Conservation (phyloP, 1,140 invertebrate species). For the Zaprionus davidi region DNA sequence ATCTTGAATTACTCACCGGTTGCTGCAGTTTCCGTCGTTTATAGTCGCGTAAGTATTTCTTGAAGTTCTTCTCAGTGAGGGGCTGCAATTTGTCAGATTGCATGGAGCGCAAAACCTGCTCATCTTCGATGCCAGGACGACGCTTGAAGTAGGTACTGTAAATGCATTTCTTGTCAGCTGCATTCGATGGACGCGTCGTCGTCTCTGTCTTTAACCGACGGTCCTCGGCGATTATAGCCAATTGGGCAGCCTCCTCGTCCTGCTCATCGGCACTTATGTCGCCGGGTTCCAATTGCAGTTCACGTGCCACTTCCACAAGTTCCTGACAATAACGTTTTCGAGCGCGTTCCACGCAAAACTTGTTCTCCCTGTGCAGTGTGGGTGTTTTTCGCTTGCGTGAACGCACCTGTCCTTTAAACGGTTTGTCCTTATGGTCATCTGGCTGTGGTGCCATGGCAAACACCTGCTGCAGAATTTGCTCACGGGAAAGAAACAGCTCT, state of each 20-base stretch:
- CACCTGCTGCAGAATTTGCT: constrained; percentile 87
- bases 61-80: constrained; percentile 88
- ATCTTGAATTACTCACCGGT: constrained; percentile 84
- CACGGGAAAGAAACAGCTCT: constrained; percentile 88
- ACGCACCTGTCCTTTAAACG: constrained; percentile 21
- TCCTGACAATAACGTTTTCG: constrained; percentile 81
- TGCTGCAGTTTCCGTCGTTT: constrained; percentile 86
- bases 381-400: constrained; percentile 71
- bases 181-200: constrained; percentile 54
- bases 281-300: constrained; percentile 79
- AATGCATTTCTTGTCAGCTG: constrained; percentile 75
- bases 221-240: constrained; percentile 34
- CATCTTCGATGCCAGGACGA: constrained; percentile 59
- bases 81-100: constrained; percentile 57
- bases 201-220: constrained; percentile 42
- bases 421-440: constrained; percentile 57
- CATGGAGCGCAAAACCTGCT: constrained; percentile 59
- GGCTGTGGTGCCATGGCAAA: constrained; percentile 86
- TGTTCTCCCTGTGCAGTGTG: constrained; percentile 71
- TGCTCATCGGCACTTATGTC: constrained; percentile 77
- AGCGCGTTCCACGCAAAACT: constrained; percentile 85
- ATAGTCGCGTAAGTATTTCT: constrained; percentile 88
- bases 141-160: constrained; percentile 77
- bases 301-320: constrained; percentile 63
- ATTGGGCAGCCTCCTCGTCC: constrained; percentile 42